Percentiles rank a stretch among this genome's conserved stretches.
These are phyloP conservation scores for Glaucidium brasilianum DNA, from an alignment of 2,113 vertebrate genomes.

Conservation along the genomic window DNA sequence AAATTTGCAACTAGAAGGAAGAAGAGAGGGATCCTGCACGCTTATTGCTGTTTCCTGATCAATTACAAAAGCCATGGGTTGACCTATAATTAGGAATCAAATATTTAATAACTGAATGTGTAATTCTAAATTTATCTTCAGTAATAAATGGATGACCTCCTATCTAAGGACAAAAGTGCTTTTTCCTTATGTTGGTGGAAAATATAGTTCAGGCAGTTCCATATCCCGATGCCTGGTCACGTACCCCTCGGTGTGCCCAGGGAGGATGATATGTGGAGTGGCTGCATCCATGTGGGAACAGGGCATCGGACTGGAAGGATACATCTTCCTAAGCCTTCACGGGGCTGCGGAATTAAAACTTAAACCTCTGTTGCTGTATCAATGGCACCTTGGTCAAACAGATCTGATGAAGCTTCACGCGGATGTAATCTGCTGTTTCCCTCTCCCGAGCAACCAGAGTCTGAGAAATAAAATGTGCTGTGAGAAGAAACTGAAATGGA, in stretches of 20 bases:
- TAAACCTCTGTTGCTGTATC: not conserved
- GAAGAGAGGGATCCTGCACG: not conserved
- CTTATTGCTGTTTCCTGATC: not conserved
- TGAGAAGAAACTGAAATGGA: not conserved
- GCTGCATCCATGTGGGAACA: not conserved
- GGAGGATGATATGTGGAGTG: not conserved
- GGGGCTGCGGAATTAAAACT: not conserved
- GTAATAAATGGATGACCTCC: not conserved
- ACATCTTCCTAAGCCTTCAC: not conserved
- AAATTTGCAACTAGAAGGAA: not conserved
- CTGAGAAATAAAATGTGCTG: not conserved
- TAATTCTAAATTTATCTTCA: not conserved
- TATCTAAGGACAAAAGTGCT: not conserved
- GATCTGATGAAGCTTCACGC: not conserved
- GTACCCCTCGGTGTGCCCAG: not conserved
- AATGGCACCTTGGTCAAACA: not conserved
- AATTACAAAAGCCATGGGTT: not conserved
- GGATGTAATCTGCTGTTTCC: not conserved
- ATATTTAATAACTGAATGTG: not conserved
- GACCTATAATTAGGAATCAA: not conserved
- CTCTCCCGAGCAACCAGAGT: not conserved
- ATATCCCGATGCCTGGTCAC: not conserved
- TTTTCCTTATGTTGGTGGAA: not conserved
- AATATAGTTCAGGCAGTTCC: not conserved
- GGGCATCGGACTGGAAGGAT: not conserved